Conservation (phyloP, 2,888 invertebrate species). For the Syrista parreyssii region DNA sequence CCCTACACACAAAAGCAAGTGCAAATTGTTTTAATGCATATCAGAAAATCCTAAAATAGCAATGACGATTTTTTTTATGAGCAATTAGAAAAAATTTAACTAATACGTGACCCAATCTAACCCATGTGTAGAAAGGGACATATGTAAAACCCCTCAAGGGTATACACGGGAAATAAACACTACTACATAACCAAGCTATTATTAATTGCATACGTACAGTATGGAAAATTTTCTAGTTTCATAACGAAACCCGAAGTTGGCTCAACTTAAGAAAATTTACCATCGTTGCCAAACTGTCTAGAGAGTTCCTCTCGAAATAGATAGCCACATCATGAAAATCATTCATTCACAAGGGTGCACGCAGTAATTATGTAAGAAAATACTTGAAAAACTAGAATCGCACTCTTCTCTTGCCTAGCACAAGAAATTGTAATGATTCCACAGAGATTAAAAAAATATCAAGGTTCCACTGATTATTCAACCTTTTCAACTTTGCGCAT, state of each 20-base stretch:
- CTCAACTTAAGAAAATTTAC: slow-evolving; percentile 14
- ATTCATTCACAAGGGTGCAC: slow-evolving; percentile 9
- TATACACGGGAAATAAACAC: too few relatives aligned
- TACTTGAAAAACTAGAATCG: neutral
- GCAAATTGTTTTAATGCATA: neutral
- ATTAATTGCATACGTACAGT: neutral
- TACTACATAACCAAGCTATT: neutral
- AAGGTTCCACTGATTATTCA: neutral
- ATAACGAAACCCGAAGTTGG: slow-evolving; percentile 10
- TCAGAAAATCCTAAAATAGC: neutral
- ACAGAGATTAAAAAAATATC: neutral
- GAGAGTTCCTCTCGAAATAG: slow-evolving; percentile 17
- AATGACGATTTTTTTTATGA: neutral
- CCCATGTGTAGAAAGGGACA: too few relatives aligned
- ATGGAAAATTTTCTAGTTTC: neutral
- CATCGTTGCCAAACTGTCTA: slow-evolving; percentile 22
- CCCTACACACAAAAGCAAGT: neutral
- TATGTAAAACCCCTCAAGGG: too few relatives aligned
- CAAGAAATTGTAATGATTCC: neutral
- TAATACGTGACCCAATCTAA: neutral
- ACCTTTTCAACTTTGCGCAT: neutral
- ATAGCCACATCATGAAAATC: slow-evolving; percentile 4
- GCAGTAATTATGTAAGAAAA: neutral
- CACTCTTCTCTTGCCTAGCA: neutral
- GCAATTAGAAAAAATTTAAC: neutral